A percentile compares a stretch with the other conserved stretches of the same genome.
Conservation (phyloP, 2,888 invertebrate genomes). For the Epinotia brunnichana region DNA sequence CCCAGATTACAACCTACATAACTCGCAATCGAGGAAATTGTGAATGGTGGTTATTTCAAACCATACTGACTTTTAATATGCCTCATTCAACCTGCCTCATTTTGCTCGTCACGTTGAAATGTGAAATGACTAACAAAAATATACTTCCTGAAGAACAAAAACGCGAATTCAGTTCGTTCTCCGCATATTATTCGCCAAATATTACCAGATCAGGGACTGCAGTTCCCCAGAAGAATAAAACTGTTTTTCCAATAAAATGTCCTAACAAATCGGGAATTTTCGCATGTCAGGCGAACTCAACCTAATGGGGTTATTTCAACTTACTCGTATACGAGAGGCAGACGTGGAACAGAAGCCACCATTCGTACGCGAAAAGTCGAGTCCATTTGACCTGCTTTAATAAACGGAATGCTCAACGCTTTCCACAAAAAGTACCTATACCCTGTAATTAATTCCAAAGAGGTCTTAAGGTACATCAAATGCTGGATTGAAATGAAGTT, state of each 20-base stretch:
- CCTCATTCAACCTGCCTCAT: too few species aligned
- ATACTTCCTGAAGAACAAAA: too few species aligned
- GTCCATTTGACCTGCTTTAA: background rate
- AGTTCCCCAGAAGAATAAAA: background rate
- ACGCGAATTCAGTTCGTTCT: too few species aligned
- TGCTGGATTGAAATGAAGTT: background rate
- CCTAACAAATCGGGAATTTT: background rate
- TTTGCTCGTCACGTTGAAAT: too few species aligned
- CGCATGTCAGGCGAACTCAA: background rate
- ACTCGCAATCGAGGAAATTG: too few species aligned
- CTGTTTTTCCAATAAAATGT: background rate
- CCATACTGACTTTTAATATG: too few species aligned
- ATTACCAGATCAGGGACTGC: too few species aligned
- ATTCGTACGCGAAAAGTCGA: background rate
- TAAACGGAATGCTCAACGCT: background rate
- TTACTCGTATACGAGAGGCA: too few species aligned
- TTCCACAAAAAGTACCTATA: conserved; percentile 16
- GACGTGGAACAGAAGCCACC: background rate
- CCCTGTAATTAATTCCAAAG: background rate
- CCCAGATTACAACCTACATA: too few species aligned
- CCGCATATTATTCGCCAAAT: too few species aligned
- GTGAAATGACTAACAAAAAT: too few species aligned
- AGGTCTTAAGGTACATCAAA: background rate
- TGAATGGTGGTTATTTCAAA: too few species aligned
- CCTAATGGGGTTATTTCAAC: background rate